A percentile compares a stretch with the other conserved stretches of the same genome.
Conservation (phyloP, 1,140 invertebrate genomes). For the Saccostrea echinata region DNA sequence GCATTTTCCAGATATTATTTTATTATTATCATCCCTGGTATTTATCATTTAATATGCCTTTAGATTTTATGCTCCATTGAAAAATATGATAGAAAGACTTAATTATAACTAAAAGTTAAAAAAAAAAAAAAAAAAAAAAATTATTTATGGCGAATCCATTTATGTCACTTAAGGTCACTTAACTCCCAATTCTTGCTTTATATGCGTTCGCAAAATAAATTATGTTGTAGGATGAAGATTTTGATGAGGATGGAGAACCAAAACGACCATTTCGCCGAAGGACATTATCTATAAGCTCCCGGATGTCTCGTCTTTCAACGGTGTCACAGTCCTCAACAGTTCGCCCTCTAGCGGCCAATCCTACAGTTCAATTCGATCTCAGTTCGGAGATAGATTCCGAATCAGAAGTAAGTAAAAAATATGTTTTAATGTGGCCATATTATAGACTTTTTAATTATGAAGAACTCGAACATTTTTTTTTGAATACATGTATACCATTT, state of each 20-base stretch:
- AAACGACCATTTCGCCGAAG: constrained; percentile 72
- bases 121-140: too few species aligned
- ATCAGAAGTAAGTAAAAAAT: constrained; percentile 38
- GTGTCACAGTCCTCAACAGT: constrained; percentile 69
- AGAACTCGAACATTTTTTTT: too few species aligned
- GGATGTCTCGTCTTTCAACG: constrained; percentile 62
- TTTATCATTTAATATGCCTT: too few species aligned
- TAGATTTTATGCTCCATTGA: too few species aligned
- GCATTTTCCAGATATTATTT: not conserved
- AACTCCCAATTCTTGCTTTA: not conserved
- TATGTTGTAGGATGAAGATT: constrained; percentile 62
- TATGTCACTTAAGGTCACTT: too few species aligned
- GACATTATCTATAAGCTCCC: constrained; percentile 75
- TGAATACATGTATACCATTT: too few species aligned
- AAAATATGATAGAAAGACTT: too few species aligned
- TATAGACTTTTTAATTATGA: too few species aligned
- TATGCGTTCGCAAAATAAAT: not conserved
- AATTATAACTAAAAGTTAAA: too few species aligned
- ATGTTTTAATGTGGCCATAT: too few species aligned
- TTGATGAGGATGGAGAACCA: constrained; percentile 67
- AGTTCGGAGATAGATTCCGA: constrained; percentile 45
- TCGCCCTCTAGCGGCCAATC: constrained; percentile 66
- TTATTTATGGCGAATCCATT: too few species aligned
- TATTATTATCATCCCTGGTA: too few species aligned
- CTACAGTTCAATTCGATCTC: constrained; percentile 42